Base-by-base conservation (phyloP, 2,888 invertebrate species). In the Erebia palarica region DNA sequence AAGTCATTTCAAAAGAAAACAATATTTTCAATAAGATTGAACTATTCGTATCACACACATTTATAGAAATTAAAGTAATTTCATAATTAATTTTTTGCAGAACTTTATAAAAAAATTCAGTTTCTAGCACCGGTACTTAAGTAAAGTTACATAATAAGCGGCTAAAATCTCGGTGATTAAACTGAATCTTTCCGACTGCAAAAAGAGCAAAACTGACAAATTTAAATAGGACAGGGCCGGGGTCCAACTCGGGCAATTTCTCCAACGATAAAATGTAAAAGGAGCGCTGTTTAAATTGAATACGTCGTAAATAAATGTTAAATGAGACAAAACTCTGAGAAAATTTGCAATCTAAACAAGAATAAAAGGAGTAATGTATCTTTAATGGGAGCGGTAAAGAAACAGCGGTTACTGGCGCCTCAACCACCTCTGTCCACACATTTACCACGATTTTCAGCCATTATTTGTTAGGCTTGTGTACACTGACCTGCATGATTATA, bases 221-320 rank as follows among this genome's bases (percentile, higher is more conserved):
- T 78, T 77, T 87, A 89, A 89, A 90, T 89, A 90, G 88, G 86
- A 85, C 84, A 77, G 79, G 84, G 81, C 79, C 80, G 81, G 82
- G 83, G 83, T 85, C 85, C 85, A 82, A 87, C 84, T 86, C 85
- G 78, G 81, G 84, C 85, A 86, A 87, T 89, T 89, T 82, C 85
- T 84, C 78, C 84, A 79, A 82, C 85, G 89, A 91, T 91, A 90
- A 90, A 91, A 89, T 87, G 86, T 85, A 81, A 85, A 87, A 87
- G 85, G 84, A 88, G 86, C 85, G 83, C 87, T 90, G 88, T 91
- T 91, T 90, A 90, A 91, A 91, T 91, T 89, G 90, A 90, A 90
- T 87, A 87, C 87, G 85, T 86, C 89, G 89, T 91, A 89, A 91
- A 91, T 91, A 91, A 90, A 91, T 89, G 86, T 84, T 89, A 89